These are phyloP conservation scores for Drosophila nikananu DNA, from an alignment of 1,140 invertebrate species.

Conservation along the genomic window DNA sequence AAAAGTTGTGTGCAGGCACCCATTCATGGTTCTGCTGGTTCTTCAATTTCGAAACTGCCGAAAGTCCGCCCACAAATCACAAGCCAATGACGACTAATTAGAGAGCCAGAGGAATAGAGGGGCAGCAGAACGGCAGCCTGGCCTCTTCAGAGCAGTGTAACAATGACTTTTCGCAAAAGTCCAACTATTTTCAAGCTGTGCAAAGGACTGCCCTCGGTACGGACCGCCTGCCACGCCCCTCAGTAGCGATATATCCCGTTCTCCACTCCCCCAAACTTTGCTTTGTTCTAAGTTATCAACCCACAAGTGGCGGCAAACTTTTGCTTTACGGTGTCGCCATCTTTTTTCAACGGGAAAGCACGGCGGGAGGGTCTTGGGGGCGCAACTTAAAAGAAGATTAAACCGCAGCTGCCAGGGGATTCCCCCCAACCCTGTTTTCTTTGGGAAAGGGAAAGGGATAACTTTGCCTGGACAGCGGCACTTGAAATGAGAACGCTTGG, in stretches of 20 bases:
- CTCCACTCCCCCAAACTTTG: constrained; percentile 18
- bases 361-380: not conserved
- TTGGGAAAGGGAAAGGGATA: constrained; percentile 17
- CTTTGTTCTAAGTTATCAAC: constrained; percentile 78
- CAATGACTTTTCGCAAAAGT: constrained; percentile 78
- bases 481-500: constrained; percentile 56
- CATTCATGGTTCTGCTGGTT: constrained; percentile 20
- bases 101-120: constrained; percentile 60
- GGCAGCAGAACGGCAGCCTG: constrained; percentile 17
- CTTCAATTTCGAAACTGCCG: constrained; percentile 36
- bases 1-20: constrained; percentile 30
- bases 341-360: constrained; percentile 41
- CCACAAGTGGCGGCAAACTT: constrained; percentile 78
- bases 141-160: constrained; percentile 54
- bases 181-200: constrained; percentile 72
- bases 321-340: constrained; percentile 66
- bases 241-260: constrained; percentile 5
- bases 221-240: constrained; percentile 16
- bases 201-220: constrained; percentile 40
- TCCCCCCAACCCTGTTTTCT: constrained; percentile 21
- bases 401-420: constrained; percentile 67
- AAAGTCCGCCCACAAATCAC: constrained; percentile 73
- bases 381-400: constrained; percentile 81
- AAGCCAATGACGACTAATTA: constrained; percentile 81
- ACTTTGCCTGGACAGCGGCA: constrained; percentile 58